Conservation (phyloP, 2,797 vertebrate genomes). For the Orestias chungarensis region DNA sequence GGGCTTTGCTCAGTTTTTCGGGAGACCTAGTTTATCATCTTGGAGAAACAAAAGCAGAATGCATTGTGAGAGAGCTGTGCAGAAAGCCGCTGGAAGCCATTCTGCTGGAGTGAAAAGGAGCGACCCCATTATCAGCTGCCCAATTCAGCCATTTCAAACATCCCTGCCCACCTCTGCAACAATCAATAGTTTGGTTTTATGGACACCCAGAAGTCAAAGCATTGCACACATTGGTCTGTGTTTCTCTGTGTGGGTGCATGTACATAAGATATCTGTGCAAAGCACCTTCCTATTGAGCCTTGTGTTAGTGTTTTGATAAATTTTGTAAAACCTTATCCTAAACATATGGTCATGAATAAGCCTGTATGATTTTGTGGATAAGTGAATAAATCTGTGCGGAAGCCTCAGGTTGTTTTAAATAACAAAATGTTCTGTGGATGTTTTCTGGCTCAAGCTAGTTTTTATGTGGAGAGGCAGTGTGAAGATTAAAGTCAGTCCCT, state of each 20-base stretch:
- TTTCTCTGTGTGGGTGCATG: slow-evolving; percentile 25
- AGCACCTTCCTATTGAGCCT: not conserved
- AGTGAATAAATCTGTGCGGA: slow-evolving; percentile 37
- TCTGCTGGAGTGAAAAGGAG: slow-evolving; percentile 64
- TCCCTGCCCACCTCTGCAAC: slow-evolving; percentile 48
- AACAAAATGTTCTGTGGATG: slow-evolving; percentile 51
- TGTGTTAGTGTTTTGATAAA: slow-evolving; percentile 35
- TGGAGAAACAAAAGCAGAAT: slow-evolving; percentile 56
- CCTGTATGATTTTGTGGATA: slow-evolving; percentile 50
- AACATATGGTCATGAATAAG: slow-evolving; percentile 57
- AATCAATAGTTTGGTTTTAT: slow-evolving; percentile 70
- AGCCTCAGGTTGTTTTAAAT: slow-evolving; percentile 56
- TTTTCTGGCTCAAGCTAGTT: slow-evolving; percentile 50
- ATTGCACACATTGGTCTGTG: slow-evolving; percentile 23
- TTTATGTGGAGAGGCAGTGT: slow-evolving; percentile 52
- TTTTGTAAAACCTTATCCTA: slow-evolving; percentile 47
- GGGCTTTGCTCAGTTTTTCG: slow-evolving; percentile 39
- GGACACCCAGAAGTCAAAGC: slow-evolving; percentile 52
- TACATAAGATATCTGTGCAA: slow-evolving; percentile 16
- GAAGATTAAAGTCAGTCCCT: slow-evolving; percentile 70
- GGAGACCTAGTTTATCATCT: slow-evolving; percentile 48
- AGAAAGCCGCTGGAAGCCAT: slow-evolving; percentile 63
- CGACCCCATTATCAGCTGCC: slow-evolving; percentile 71
- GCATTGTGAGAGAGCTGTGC: slow-evolving; percentile 33
- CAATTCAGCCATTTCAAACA: slow-evolving; percentile 64